phyloP scores from a whole-genome alignment of 2,888 invertebrate species.

The Crossocerus cetratus region DNA sequence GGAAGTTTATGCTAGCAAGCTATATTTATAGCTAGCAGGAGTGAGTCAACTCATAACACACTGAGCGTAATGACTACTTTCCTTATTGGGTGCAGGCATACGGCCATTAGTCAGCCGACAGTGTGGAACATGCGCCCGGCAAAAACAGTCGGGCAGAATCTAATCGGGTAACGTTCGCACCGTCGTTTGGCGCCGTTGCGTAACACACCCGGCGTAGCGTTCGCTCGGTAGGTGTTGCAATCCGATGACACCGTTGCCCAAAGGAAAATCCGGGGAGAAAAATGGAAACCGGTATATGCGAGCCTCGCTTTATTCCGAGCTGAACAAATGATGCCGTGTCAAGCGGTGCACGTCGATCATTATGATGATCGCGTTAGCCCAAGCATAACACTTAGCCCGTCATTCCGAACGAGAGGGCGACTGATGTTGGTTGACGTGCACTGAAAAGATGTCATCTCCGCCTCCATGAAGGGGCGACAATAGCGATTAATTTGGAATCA shows the following conservation, averaged over 20 bases:
- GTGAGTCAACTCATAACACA: too few relatives aligned
- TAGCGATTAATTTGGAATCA: slow-evolving; percentile 51
- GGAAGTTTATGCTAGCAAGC: too few relatives aligned
- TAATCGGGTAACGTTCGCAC: slow-evolving; percentile 2
- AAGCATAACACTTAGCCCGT: background rate
- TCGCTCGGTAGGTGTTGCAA: slow-evolving; percentile 1
- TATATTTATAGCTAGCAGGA: too few relatives aligned
- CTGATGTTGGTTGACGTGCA: background rate
- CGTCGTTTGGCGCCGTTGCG: slow-evolving; percentile 1
- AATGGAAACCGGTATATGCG: slow-evolving; percentile 2
- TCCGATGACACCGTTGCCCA: background rate
- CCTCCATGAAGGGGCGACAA: slow-evolving; percentile 26
- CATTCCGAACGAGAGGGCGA: background rate
- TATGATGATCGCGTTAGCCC: background rate
- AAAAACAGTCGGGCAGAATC: background rate
- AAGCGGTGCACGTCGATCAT: background rate
- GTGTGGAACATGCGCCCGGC: too few relatives aligned
- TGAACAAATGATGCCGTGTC: background rate
- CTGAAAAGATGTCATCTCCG: slow-evolving; percentile 2
- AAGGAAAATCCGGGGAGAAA: background rate
- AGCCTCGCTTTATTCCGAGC: too few relatives aligned
- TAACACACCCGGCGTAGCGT: background rate
- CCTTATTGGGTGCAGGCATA: too few relatives aligned
- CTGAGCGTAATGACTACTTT: too few relatives aligned
- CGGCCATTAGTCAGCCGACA: too few relatives aligned